Conservation (phyloP, 1,140 invertebrate genomes). For the Sycobia sp. region DNA sequence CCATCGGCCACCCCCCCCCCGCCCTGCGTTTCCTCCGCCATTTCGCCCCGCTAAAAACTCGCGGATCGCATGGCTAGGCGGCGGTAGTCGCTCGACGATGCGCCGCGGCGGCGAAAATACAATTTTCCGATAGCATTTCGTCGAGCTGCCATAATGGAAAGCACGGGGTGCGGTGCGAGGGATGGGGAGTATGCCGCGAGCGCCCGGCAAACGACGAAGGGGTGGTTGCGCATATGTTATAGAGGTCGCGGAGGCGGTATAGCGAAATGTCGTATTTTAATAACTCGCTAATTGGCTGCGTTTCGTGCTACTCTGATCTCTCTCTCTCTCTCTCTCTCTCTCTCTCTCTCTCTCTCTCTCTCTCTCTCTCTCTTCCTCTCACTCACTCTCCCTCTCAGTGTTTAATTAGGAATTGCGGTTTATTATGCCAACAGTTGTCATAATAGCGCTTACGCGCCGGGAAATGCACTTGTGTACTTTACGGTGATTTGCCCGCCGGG, state of each 20-base stretch:
- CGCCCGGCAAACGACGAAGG: not conserved
- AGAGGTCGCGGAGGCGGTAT: conserved; percentile 3
- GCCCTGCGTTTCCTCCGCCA: no score
- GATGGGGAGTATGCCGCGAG: not conserved
- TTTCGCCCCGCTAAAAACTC: no score
- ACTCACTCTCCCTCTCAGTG: no score
- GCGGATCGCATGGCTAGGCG: no score
- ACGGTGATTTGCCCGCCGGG: conserved; percentile 12
- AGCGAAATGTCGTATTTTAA: conserved; percentile 28
- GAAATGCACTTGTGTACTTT: conserved; percentile 8
- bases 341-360: no score
- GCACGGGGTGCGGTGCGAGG: not conserved
- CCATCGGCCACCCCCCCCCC: no score
- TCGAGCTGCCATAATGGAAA: conserved; percentile 22
- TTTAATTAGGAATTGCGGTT: conserved; percentile 35
- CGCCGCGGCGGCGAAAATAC: conserved; percentile 37
- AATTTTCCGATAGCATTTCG: conserved; percentile 37
- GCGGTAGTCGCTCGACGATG: no score
- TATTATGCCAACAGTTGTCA: conserved; percentile 36
- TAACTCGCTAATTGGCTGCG: conserved; percentile 32
- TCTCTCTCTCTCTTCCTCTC: no score
- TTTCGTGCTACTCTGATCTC: conserved; percentile 6
- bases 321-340: no score
- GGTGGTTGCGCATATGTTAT: no score
- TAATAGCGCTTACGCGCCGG: conserved; percentile 10